Percentiles rank a stretch among this genome's conserved stretches.
phyloP scores from a whole-genome alignment of 2,113 vertebrate genomes.

The Pteronura brasiliensis region DNA sequence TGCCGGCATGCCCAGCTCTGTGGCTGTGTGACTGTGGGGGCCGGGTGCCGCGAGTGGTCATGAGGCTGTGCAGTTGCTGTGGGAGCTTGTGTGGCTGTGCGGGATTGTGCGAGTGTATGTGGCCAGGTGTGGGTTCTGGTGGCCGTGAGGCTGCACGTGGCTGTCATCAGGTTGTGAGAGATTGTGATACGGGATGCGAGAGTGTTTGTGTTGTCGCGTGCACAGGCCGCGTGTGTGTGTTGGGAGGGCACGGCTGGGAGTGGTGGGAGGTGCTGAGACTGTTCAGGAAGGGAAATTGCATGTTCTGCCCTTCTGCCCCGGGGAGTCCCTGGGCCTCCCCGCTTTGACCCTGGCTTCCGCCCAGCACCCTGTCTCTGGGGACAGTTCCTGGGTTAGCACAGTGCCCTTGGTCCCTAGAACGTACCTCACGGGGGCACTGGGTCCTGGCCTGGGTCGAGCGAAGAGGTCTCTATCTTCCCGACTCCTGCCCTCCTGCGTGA shows the following conservation, averaged over 20 bases:
- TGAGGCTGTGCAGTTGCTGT: neutral
- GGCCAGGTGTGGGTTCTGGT: neutral
- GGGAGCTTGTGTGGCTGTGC: neutral
- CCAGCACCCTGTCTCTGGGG: neutral
- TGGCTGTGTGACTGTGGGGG: neutral
- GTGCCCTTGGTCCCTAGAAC: neutral
- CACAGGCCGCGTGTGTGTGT: no score
- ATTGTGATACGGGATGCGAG: neutral
- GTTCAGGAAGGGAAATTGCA: neutral
- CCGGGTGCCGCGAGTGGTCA: neutral
- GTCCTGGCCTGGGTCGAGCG: neutral
- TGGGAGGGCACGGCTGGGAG: neutral
- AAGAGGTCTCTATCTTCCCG: neutral
- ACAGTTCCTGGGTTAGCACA: no score
- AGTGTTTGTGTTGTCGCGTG: neutral
- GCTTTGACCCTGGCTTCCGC: neutral
- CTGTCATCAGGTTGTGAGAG: neutral
- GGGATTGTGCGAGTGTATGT: neutral
- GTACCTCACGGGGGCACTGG: no score
- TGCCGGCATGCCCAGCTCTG: neutral
- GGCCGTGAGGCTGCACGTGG: neutral
- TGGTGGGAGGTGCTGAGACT: neutral
- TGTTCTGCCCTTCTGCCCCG: neutral
- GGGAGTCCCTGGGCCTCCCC: neutral
- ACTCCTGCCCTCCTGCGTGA: neutral